phyloP scores from a whole-genome alignment of 2,888 invertebrate species.

The Acholoe squamosa region DNA sequence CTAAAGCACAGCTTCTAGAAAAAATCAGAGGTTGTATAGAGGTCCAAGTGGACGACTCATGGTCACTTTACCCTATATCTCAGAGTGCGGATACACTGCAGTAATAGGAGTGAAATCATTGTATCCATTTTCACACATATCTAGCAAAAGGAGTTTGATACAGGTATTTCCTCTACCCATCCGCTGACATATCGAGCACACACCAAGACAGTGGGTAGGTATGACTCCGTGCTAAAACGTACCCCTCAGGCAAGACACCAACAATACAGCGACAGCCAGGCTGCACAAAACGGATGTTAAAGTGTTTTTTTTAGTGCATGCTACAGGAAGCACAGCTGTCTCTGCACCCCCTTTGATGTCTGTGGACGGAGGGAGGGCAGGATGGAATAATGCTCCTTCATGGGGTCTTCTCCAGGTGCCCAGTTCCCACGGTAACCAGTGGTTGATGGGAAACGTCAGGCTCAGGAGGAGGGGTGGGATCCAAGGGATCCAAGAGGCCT shows the following conservation, averaged over 20 bases:
- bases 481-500: constrained; percentile 5
- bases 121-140: not conserved
- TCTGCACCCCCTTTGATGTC: constrained; percentile 36
- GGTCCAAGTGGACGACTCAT: no score
- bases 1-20: no score
- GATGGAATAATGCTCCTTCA: not conserved
- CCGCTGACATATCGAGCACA: not conserved
- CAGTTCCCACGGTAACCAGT: constrained; percentile 40
- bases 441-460: constrained; percentile 43
- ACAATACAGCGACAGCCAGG: not conserved
- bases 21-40: no score
- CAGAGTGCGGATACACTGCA: no score
- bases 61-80: no score
- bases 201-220: not conserved
- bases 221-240: not conserved
- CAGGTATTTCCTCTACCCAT: no score
- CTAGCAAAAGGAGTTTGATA: not conserved
- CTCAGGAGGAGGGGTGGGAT: constrained; percentile 4
- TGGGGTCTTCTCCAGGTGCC: constrained; percentile 36
- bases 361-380: not conserved
- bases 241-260: not conserved
- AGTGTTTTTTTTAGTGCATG: constrained; percentile 41
- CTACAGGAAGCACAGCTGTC: constrained; percentile 17
- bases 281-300: constrained; percentile 47
- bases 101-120: no score